Evolutionary conservation across 2,888 invertebrate genomes (phyloP).

Genomic region (Blastobasis adustella): DNA sequence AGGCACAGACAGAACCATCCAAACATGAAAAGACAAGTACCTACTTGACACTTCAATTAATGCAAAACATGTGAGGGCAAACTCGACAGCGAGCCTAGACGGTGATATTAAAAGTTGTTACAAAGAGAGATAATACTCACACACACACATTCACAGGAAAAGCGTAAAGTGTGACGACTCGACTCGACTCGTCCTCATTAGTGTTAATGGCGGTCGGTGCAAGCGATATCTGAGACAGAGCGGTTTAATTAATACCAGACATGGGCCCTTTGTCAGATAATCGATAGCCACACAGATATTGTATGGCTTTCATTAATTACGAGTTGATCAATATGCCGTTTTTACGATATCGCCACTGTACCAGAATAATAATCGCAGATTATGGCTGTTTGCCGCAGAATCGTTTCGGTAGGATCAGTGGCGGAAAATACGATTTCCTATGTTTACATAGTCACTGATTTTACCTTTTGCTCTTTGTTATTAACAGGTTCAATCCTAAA

Average conservation of each 20-base stretch:
- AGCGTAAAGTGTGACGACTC: constrained; percentile 14
- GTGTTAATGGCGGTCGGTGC: constrained; percentile 46
- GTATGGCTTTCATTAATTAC: constrained; percentile 16
- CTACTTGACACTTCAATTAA: too few species aligned
- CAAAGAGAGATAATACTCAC: constrained; percentile 11
- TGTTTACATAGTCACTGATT: too few species aligned
- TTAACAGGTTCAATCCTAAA: too few species aligned
- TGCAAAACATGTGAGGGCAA: too few species aligned
- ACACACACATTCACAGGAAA: too few species aligned
- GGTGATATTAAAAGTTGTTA: constrained; percentile 2
- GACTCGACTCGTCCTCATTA: constrained; percentile 38
- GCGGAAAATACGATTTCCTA: too few species aligned
- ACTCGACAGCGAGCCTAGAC: neutral
- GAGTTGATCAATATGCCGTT: constrained; percentile 13
- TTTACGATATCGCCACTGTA: neutral
- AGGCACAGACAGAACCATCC: too few species aligned
- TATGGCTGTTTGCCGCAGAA: too few species aligned
- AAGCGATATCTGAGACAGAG: constrained; percentile 50
- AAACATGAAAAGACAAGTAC: too few species aligned
- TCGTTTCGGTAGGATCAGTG: too few species aligned
- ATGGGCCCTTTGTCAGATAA: constrained; percentile 42
- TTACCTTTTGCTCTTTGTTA: too few species aligned
- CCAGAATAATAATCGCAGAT: too few species aligned
- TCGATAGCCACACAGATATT: constrained; percentile 26
- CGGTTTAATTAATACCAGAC: constrained; percentile 50